phyloP scores from a whole-genome alignment of 2,113 vertebrate species.

The Coregonus clupeaformis region DNA sequence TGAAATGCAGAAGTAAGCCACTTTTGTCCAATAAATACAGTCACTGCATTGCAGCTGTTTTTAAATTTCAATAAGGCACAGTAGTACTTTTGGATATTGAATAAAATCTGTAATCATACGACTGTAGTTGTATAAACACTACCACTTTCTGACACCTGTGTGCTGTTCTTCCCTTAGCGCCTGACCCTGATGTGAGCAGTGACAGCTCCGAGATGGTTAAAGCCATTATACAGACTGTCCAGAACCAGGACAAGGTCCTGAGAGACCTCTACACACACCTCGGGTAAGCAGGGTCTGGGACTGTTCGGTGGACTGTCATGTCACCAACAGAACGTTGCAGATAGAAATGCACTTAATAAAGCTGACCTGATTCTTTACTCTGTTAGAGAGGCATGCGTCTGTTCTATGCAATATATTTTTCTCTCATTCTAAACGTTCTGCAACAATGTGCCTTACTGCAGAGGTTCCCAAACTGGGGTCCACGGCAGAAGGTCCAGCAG shows the following conservation, averaged over 20 bases:
- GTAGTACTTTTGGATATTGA: neutral
- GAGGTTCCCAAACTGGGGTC: too few relatives aligned
- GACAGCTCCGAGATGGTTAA: slow-evolving; percentile 96
- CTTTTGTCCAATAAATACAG: neutral
- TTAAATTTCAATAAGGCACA: too few relatives aligned
- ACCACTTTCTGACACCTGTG: neutral
- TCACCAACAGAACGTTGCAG: neutral
- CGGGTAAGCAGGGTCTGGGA: slow-evolving; percentile 67
- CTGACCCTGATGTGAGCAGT: slow-evolving; percentile 82
- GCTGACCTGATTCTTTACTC: too few relatives aligned
- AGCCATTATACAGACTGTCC: slow-evolving; percentile 91
- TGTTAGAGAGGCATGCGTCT: too few relatives aligned
- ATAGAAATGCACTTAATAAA: too few relatives aligned
- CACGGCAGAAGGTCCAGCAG: too few relatives aligned
- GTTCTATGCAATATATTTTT: too few relatives aligned
- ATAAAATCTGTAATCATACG: neutral
- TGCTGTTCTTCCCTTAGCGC: slow-evolving; percentile 37
- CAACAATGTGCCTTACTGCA: too few relatives aligned
- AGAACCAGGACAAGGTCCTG: slow-evolving; percentile 91
- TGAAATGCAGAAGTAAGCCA: slow-evolving; percentile 84
- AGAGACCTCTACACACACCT: slow-evolving; percentile 92
- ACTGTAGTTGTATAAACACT: too few relatives aligned
- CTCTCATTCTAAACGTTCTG: too few relatives aligned
- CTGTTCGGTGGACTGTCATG: too few relatives aligned
- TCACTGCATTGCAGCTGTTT: too few relatives aligned